These are phyloP conservation scores for Unio pictorum DNA, from an alignment of 2,888 invertebrate genomes.

Conservation along the genomic window DNA sequence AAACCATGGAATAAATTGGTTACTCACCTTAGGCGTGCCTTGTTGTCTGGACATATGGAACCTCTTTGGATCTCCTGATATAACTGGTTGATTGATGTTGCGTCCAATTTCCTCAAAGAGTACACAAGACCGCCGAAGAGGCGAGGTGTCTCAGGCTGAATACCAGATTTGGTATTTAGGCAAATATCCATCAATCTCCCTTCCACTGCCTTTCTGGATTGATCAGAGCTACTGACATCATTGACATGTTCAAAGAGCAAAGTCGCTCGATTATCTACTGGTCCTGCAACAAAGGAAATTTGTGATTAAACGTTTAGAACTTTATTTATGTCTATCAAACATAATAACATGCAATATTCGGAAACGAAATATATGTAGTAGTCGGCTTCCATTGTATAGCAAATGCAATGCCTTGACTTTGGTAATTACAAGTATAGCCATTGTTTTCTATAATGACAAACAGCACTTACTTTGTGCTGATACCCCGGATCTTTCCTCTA, in stretches of 20 bases:
- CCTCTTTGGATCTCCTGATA: constrained; percentile 42
- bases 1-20: not conserved
- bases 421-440: not conserved
- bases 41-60: constrained; percentile 48
- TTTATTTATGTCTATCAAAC: too few relatives aligned
- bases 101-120: constrained; percentile 68
- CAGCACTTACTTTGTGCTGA: constrained; percentile 24
- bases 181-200: too few relatives aligned
- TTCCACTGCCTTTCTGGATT: too few relatives aligned
- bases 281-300: too few relatives aligned
- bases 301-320: too few relatives aligned
- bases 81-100: constrained; percentile 60
- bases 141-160: constrained; percentile 71
- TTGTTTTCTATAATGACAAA: not conserved
- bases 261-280: too few relatives aligned
- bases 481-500: constrained; percentile 25
- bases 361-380: too few relatives aligned
- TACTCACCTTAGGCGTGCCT: constrained; percentile 49
- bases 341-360: too few relatives aligned
- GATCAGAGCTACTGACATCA: too few relatives aligned
- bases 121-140: constrained; percentile 72
- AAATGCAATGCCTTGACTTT: too few relatives aligned
- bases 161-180: constrained; percentile 60
- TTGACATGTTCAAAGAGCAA: too few relatives aligned
- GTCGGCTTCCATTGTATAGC: too few relatives aligned